Base-by-base conservation (phyloP, 1,140 invertebrate species). In the Eupristina koningsbergeri region DNA sequence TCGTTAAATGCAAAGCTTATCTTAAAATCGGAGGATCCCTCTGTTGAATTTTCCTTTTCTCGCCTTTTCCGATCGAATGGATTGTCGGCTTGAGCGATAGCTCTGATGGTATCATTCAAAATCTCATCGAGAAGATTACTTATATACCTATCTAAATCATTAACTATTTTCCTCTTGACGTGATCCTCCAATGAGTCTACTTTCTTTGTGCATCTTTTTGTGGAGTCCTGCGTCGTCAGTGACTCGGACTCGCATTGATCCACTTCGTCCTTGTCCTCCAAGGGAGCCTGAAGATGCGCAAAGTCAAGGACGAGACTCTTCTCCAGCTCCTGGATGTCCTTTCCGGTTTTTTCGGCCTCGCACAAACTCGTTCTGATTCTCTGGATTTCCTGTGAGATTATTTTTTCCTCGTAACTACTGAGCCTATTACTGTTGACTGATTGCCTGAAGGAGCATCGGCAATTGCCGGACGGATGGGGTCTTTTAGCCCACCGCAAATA, bases 381-480 rank as follows among this genome's bases (percentile, higher is more conserved):
- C 74, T 91, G 87, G 0, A 93, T 87, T 64, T 92, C 90, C 29
- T 86, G 87, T 8, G 89, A 88, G 39, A 92, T 89, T 3, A 90
- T 86, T 17, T 88, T 78, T 47, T 91, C 89, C 61, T 91, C 89
- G 36, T 88, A 80, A 6, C 73, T 87, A n/a, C 74, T 77, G 1
- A 53, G 11, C 9, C 58, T 13, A 13, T 22, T 69, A 34, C 67
- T 71, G 3, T 58, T 31, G 29, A 6, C 15, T 0, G 90, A 91
- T 19, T 89, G 87, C 9, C 91, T 79, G 74, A 92, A 93, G 3
- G 91, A 91, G 45, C 91, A 93, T 8, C 91, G 86, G 69, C 92
- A 93, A 41, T 91, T 91, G 0, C 88, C 89, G 9, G 90, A 90
- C 0, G 91, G 89, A 85, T 92, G 91, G 0, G 91, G 90, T 26